Percentiles rank a stretch among this genome's conserved stretches.
These are phyloP conservation scores for Chymomyza procnemis DNA, from an alignment of 2,888 invertebrate genomes.

Conservation along the genomic window DNA sequence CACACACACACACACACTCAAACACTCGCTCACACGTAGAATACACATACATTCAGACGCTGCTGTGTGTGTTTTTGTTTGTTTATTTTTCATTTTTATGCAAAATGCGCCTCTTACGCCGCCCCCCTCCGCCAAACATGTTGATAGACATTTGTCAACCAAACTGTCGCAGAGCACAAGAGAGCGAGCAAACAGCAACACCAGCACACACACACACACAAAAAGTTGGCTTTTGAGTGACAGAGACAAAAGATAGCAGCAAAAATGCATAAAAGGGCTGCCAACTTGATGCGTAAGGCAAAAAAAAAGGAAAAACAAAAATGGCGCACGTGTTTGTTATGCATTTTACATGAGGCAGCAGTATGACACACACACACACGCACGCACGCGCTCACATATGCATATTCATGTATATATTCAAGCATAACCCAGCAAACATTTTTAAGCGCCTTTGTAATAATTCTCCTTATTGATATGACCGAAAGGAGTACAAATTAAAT, in stretches of 20 bases:
- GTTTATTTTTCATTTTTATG: constrained; percentile 44
- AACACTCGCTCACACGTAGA: not conserved
- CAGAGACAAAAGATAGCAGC: constrained; percentile 2
- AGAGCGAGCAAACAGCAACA: not conserved
- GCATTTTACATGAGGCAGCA: constrained; percentile 54
- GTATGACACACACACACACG: constrained; percentile 21
- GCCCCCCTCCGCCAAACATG: not conserved
- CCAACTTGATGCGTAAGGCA: not conserved
- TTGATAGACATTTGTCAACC: constrained; percentile 52
- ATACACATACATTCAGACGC: not conserved
- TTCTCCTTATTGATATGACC: not conserved
- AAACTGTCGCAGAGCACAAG: constrained; percentile 14
- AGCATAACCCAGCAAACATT: not conserved
- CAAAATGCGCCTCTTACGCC: constrained; percentile 48
- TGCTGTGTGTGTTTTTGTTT: not conserved
- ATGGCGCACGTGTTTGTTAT: constrained; percentile 54
- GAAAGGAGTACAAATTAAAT: too few relatives aligned
- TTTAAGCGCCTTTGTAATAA: not conserved
- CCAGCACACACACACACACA: not conserved
- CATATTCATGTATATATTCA: not conserved
- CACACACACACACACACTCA: constrained; percentile 23
- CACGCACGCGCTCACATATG: not conserved
- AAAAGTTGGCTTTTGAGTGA: not conserved
- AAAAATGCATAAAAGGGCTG: not conserved
- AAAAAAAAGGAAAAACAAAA: constrained; percentile 32